A percentile compares a stretch with the other conserved stretches of the same genome.
These are phyloP conservation scores for Pelodytes ibericus DNA, from an alignment of 2,797 vertebrate species.

Conservation along the genomic window DNA sequence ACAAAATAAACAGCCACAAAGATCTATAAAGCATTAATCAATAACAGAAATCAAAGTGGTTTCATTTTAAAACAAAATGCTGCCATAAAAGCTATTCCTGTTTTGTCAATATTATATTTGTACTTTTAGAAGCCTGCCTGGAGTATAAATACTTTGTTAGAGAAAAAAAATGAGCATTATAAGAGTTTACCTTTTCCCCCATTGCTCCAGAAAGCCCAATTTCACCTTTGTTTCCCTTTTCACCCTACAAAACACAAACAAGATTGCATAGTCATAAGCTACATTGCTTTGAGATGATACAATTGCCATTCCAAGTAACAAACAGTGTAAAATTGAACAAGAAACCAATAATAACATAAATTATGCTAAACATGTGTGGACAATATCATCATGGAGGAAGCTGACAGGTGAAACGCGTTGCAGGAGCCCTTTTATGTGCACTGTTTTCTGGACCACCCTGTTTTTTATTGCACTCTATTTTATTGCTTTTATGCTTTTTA, in stretches of 20 bases:
- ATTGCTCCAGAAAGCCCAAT: conserved; percentile 62
- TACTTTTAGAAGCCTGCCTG: conserved; percentile 13
- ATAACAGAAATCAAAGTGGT: background rate
- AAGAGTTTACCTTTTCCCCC: conserved; percentile 64
- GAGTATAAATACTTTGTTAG: conserved; percentile 2
- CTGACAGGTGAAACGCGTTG: too few relatives aligned
- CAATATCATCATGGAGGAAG: background rate
- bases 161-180: conserved; percentile 13
- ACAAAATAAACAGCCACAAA: conserved; percentile 27
- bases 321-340: background rate
- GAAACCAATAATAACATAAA: background rate
- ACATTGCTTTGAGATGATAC: background rate
- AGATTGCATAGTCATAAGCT: background rate
- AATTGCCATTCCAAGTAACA: background rate
- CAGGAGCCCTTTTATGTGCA: too few relatives aligned
- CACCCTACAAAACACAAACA: conserved; percentile 62
- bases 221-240: conserved; percentile 65
- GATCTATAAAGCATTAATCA: background rate
- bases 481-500: too few relatives aligned
- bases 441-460: too few relatives aligned
- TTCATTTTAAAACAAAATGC: too few relatives aligned
- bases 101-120: conserved; percentile 15
- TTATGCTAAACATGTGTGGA: background rate
- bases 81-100: conserved; percentile 2
- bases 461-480: too few relatives aligned